These are phyloP conservation scores for Sebastes paucispinis DNA, from an alignment of 2,797 vertebrate genomes.

Conservation along the genomic window DNA sequence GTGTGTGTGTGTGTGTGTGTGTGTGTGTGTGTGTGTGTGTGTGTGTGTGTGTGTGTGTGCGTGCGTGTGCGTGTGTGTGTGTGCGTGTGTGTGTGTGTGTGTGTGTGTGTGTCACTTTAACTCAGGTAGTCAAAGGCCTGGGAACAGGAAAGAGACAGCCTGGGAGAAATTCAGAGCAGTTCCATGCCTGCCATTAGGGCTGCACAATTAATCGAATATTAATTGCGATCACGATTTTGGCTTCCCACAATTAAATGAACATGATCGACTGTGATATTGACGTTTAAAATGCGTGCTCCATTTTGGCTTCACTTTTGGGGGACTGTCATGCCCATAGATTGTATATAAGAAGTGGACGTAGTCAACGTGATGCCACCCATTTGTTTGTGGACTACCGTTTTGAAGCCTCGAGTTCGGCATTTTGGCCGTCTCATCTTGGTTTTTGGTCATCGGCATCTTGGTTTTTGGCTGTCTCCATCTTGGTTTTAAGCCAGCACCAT, in stretches of 20 bases:
- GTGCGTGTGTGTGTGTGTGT: neutral
- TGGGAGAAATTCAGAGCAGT: neutral
- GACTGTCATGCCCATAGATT: no score
- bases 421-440: neutral
- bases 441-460: rapidly evolving
- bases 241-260: no score
- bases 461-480: rapidly evolving
- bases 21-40: neutral
- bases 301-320: no score
- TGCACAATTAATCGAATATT: no score
- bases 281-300: no score
- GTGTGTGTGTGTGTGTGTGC: slow-evolving; percentile 1
- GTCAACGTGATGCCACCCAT: no score
- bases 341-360: no score
- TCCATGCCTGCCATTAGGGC: neutral
- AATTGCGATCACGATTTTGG: no score
- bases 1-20: neutral
- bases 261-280: no score
- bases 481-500: rapidly evolving
- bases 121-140: slow-evolving; percentile 49
- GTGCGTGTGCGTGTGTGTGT: neutral
- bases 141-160: slow-evolving; percentile 3
- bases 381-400: no score
- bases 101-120: slow-evolving; percentile 3
- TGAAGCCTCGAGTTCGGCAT: no score